Evolutionary conservation across 1,140 invertebrate species (phyloP), one percentile per base, ranked within the genome.

Genomic region (Drosophila prosaltans): DNA sequence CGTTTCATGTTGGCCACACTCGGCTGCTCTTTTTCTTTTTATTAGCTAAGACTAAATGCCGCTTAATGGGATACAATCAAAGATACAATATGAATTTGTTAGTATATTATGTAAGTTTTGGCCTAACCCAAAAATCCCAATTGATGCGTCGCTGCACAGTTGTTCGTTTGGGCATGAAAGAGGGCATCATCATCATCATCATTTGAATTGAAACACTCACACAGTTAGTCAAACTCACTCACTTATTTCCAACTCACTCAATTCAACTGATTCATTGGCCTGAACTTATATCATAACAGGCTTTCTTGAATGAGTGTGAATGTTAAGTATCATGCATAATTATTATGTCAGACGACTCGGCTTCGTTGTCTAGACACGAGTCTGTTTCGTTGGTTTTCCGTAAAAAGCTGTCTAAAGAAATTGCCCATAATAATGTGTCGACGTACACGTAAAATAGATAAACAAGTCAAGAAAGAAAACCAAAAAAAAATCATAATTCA

Each of bases 241-340:
- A 54, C 16, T 75, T 60, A 40, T n/a, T 64, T 57, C n/a, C 48
- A 26, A 59, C 30, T 36, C 61, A 59, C 54, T 45, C 48, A 24
- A 40, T 51, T 21, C 21, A 21, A 51, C 21, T 32, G 10, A 64
- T 68, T 78, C 72, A 72, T 58, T 16, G 40, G 65, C 45, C 26
- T 10, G 54, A 72, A 57, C 78, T 88, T 88, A 88, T 89, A 74
- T 88, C 83, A 88, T 26, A 65, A 54, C 32, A 67, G 57, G 48
- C 58, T 63, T 68, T 67, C 48, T 60, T 77, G 70, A 78, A 62
- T 78, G 68, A 72, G 68, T 80, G 83, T 66, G 76, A 74, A 74
- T 80, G 72, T 78, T 83, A 71, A 80, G 67, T 80, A 68, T 83
- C 73, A 80, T 83, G 80, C 77, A 88, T 89, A 88, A 83, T 88